Evolutionary conservation across 2,888 invertebrate genomes (phyloP), one percentile per base, ranked within the genome.

Genomic region (Dastarcus helophoroides): DNA sequence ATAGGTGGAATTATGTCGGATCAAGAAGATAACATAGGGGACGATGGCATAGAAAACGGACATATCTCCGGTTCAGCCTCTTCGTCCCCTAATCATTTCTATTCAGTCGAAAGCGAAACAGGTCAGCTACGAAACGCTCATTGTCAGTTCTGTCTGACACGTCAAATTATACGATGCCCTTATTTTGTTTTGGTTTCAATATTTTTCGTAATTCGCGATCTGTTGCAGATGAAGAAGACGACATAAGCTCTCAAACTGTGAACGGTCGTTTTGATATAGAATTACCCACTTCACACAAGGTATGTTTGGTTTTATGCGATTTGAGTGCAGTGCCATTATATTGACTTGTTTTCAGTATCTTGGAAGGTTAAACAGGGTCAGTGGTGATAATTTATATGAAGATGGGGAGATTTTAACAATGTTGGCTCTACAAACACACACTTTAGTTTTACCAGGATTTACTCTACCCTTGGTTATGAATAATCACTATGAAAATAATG

Each of bases 371-470:
- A 53, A 60, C 25, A 50, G 54, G 31, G 42, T 61, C 9, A 50
- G 57, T 26, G 59, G 59, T n/a, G 59, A 58, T 34, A 59, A 59
- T 2, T 36, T 60, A n/a, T 59, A 50, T 32, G 62, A 62, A 32
- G 56, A 59, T 33, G 57, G 57, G 1, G 55, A 58, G 33, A 41
- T 58, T 4, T 34, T 51, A 5, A 45, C 50, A 25, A 48, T 58
- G 36, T 36, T 56, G 12, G 58, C 57, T 2, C 50, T 60, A 22
- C 56, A 56, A 33, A 60, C 61, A 2, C 57, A 58, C 22, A 62
- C 73, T 26, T 62, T 83, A 28, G 69, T 84, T 9, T 76, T 84
- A 41, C 86, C 88, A 4, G 84, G 84, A 2, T 84, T 85, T 58
- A 81, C 77, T 2, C 58, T 88, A 13, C 86, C 86, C 0, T 66